Base-by-base conservation (phyloP, 2,113 vertebrate genomes). In the Polyodon spathula region DNA sequence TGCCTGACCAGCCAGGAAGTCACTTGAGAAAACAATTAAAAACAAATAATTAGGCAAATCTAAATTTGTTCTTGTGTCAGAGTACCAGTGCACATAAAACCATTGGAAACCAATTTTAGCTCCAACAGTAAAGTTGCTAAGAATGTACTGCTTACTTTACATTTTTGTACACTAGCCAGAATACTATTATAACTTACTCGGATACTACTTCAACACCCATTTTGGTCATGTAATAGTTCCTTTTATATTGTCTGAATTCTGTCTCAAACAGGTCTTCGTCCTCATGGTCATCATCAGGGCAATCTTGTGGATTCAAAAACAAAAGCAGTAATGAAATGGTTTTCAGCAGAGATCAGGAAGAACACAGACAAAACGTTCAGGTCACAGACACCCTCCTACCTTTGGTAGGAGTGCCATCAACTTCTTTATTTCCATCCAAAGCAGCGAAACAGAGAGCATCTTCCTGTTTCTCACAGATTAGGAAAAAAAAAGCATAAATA, bases 231-330 rank as follows among this genome's bases (percentile, higher is more conserved):
- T 99, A 99, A 66, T 99, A 99, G 2, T 89, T 92, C 75, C 95
- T 89, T 67, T 98, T 98, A 78, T 98, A 98, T 68, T 99, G 96
- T 66, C 92, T 88, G 75, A 99, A 97, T 74, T 99, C 96, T 0
- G 93, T 91, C 78, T 99, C 96, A 83, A 99, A 99, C n/a, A 99
- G 74, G 63, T 97, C 94, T 12, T 99, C 95, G 53, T 97, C 93
- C 73, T 97, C 95, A 38, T 87, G 84, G 10, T 97, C 92, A 15
- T 96, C 92, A 55, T 93, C 92, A 56, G 76, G 62, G 1, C 69
- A 61, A 46, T 76, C 88, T 90, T 64, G 72, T 63, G 15, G 63
- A 75, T 15, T 5, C 6, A 79, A 4, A 69, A 44, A 10, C 12
- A 81, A 63, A 38, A 37, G 15, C 12, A 9, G 50, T 55, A 59